Conservation (phyloP, 2,797 vertebrate genomes). For the Helicolenus hilgendorfi region DNA sequence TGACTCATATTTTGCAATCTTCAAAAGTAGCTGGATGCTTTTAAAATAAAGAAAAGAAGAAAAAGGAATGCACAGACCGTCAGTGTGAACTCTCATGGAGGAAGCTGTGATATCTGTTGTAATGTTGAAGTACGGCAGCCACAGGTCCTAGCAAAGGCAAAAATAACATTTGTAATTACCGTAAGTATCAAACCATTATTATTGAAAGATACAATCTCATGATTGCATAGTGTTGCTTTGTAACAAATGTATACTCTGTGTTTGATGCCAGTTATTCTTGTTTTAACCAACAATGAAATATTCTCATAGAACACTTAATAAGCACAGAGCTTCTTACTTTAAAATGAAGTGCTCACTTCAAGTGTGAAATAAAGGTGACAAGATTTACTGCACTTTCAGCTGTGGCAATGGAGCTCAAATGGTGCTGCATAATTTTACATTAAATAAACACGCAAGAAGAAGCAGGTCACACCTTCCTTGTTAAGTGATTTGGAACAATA, state of each 20-base stretch:
- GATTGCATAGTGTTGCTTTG: neutral
- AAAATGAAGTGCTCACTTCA: neutral
- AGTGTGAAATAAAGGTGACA: neutral
- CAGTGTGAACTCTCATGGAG: constrained; percentile 94
- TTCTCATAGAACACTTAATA: neutral
- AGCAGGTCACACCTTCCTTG: neutral
- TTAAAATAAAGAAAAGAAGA: neutral
- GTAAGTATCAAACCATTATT: neutral
- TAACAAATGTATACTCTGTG: neutral
- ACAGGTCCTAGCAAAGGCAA: constrained; percentile 92
- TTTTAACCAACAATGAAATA: neutral
- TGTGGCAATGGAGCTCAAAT: neutral
- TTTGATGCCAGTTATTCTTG: neutral
- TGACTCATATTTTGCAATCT: neutral
- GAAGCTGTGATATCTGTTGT: constrained; percentile 97
- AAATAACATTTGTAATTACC: neutral
- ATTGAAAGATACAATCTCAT: neutral
- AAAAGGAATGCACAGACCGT: constrained; percentile 87
- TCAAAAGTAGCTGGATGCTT: neutral
- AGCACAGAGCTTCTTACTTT: neutral
- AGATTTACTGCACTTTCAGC: neutral
- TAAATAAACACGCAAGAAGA: neutral
- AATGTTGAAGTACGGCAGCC: constrained; percentile 96
- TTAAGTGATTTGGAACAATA: neutral
- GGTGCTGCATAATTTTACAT: too few relatives aligned